A percentile compares a stretch with the other conserved stretches of the same genome.
phyloP scores from a whole-genome alignment of 1,140 invertebrate genomes.

The Zaprionus inermis region DNA sequence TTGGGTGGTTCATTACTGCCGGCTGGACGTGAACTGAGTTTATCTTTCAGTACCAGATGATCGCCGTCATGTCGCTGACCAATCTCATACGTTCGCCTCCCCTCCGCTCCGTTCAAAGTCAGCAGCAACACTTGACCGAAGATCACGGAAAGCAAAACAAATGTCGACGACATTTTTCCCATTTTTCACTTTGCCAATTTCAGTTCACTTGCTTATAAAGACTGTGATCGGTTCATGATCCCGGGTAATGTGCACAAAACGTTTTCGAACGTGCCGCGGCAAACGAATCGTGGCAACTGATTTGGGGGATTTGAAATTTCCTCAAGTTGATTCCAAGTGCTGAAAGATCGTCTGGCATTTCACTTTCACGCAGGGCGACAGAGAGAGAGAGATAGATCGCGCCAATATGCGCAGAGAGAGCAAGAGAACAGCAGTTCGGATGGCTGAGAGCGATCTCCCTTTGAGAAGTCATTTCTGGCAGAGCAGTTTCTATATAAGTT shows the following conservation, averaged over 20 bases:
- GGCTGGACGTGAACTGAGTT: constrained; percentile 58
- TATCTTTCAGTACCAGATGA: constrained; percentile 72
- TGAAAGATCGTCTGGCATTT: constrained; percentile 58
- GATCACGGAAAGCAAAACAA: constrained; percentile 32
- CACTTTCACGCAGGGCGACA: constrained; percentile 47
- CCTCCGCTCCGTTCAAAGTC: constrained; percentile 13
- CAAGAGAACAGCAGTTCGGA: not conserved
- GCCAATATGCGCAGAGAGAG: constrained; percentile 3
- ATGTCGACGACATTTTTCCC: constrained; percentile 38
- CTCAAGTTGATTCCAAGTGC: constrained; percentile 40
- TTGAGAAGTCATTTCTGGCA: not conserved
- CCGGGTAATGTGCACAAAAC: constrained; percentile 9
- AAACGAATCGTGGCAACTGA: constrained; percentile 70
- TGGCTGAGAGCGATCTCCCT: not conserved
- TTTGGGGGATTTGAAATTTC: constrained; percentile 14
- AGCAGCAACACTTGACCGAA: constrained; percentile 34
- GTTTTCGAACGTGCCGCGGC: constrained; percentile 57
- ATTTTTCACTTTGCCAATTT: constrained; percentile 2
- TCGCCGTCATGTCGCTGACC: constrained; percentile 59
- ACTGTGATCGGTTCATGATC: constrained; percentile 27
- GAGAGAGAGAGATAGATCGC: not conserved
- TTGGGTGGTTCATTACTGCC: constrained; percentile 45
- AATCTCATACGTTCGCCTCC: constrained; percentile 54
- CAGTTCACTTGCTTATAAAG: constrained; percentile 8
- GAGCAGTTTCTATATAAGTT: not conserved